Conservation (phyloP, 2,888 invertebrate species). For the Pseudococcus longispinus region DNA sequence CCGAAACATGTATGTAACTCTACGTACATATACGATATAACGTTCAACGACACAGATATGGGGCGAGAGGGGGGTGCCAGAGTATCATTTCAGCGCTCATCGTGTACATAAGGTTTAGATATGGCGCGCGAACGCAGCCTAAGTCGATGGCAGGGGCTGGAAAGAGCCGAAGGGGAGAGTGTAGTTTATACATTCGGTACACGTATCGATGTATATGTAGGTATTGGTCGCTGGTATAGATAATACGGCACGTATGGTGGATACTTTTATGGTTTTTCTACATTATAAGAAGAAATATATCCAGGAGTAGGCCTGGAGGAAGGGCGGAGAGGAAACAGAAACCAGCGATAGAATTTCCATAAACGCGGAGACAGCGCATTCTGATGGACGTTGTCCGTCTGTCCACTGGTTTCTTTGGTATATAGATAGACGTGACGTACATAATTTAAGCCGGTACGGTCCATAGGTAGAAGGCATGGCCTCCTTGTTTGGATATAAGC, state of each 20-base stretch:
- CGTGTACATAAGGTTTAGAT: not conserved
- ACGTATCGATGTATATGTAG: constrained; percentile 29
- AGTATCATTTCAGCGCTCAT: not conserved
- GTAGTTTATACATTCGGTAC: constrained; percentile 43
- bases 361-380: constrained; percentile 56
- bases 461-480: constrained; percentile 45
- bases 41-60: not conserved
- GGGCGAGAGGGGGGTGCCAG: not conserved
- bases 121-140: not conserved
- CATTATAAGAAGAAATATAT: not conserved
- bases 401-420: constrained; percentile 38
- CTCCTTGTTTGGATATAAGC: constrained; percentile 55
- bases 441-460: constrained; percentile 53
- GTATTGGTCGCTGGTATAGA: constrained; percentile 46
- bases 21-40: not conserved
- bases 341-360: constrained; percentile 44
- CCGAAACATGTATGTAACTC: constrained; percentile 14
- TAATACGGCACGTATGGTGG: constrained; percentile 39
- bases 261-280: constrained; percentile 10
- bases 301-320: not conserved
- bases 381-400: constrained; percentile 54
- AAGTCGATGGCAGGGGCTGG: not conserved
- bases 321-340: not conserved
- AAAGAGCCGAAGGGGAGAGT: not conserved
- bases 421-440: constrained; percentile 49